Evolutionary conservation across 2,888 invertebrate genomes (phyloP), one percentile per base, ranked within the genome.

Genomic region (Xylocampa areola): DNA sequence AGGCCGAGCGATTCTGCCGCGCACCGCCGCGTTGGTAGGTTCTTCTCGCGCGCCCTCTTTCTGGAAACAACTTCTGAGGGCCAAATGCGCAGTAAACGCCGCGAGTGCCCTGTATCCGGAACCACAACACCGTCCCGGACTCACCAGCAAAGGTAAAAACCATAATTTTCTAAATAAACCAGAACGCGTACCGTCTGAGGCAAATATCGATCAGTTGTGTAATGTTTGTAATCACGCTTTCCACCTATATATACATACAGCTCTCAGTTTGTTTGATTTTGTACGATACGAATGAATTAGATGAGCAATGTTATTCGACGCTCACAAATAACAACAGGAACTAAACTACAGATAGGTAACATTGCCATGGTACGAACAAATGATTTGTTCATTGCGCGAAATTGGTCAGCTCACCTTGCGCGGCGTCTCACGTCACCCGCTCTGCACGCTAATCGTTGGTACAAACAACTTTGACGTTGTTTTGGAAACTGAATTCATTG

Each of bases 1-100:
- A 93, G 92, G 94, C 86, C 90, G 88, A 81, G 87, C 90, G 90
- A 93, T 88, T 92, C 92, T 72, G 87, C 91, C 91, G 92, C 92
- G 91, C 91, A 88, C 92, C 91, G 91, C 86, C 91, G 92, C 89
- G 83, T 86, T 85, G 89, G 88, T 86, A 82, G 85, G 92, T 89
- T 82, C 85, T 81, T 86, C 85, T 81, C 73, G 84, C 80, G 84
- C 84, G 82, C 84, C 86, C 85, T 87, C 85, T 83, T 85, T 87
- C 82, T 87, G 82, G 81, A 86, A 88, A 85, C 79, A 76, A 78
- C 80, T 81, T 83, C 78, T 77, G 72, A 80, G 80, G 85, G 82
- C 82, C 79, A 78, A 85, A 87, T 87, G 88, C 90, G 89, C 88
- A 88, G 77, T 85, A 73, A 68, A 61, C 77, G 77, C 54, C 90